phyloP scores from a whole-genome alignment of 2,888 invertebrate species.

The Drosophila borborema region DNA sequence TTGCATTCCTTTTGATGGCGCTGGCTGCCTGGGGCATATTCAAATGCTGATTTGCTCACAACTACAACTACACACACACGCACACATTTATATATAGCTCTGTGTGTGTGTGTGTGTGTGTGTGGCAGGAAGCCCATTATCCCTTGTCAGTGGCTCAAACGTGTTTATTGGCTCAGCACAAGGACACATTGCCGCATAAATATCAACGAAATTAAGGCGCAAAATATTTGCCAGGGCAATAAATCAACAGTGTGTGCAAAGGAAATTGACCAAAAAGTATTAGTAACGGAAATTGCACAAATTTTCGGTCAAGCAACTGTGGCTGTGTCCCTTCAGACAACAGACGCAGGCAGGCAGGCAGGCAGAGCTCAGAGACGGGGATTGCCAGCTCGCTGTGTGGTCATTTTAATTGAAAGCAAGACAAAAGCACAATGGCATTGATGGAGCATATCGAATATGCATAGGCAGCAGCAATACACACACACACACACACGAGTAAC shows the following conservation, averaged over 20 bases:
- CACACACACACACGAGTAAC: background rate
- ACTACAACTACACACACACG: conserved; percentile 4
- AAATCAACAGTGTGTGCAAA: conserved; percentile 60
- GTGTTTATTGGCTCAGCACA: conserved; percentile 74
- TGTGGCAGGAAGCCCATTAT: conserved; percentile 71
- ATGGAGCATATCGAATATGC: conserved; percentile 77
- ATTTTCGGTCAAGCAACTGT: conserved; percentile 64
- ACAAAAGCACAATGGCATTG: conserved; percentile 67
- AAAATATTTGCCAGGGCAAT: conserved; percentile 64
- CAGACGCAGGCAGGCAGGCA: background rate
- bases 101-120: conserved; percentile 6
- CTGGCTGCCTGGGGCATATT: conserved; percentile 71
- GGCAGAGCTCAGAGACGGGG: background rate
- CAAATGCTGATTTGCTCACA: conserved; percentile 70
- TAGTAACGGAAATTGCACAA: conserved; percentile 80
- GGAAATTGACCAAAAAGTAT: conserved; percentile 79
- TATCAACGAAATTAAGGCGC: conserved; percentile 78
- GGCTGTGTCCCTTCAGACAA: conserved; percentile 11
- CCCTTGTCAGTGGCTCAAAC: conserved; percentile 80
- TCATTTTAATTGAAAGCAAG: conserved; percentile 77
- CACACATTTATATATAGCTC: background rate
- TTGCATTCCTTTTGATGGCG: conserved; percentile 75
- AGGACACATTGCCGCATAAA: conserved; percentile 76
- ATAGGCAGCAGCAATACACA: conserved; percentile 28
- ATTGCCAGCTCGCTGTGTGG: conserved; percentile 47